Evolutionary conservation across 2,888 invertebrate genomes (phyloP).

Genomic region (Philereme transversata): DNA sequence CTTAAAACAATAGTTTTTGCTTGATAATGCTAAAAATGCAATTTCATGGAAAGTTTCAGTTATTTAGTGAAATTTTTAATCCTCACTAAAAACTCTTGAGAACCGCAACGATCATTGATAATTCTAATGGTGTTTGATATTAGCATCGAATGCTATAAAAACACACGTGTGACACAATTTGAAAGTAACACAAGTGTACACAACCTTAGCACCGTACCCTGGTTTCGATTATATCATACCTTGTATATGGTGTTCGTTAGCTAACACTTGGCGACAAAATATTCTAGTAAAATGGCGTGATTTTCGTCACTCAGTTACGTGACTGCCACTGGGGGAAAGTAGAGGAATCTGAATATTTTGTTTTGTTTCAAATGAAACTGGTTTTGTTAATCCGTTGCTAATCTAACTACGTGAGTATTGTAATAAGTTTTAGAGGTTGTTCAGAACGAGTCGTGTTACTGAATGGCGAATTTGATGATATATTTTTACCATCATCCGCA

Average conservation of each 20-base stretch:
- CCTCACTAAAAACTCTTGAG: background rate
- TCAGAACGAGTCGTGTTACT: background rate
- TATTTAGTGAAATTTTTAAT: too few species aligned
- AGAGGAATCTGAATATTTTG: slow-evolving; percentile 27
- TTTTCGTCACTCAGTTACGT: slow-evolving; percentile 58
- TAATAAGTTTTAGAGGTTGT: background rate
- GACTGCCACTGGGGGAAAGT: slow-evolving; percentile 50
- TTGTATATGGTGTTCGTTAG: slow-evolving; percentile 45
- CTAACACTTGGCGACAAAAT: slow-evolving; percentile 49
- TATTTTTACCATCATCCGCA: too few species aligned
- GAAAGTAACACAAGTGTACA: slow-evolving; percentile 30
- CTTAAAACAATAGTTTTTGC: too few species aligned
- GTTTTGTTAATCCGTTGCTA: slow-evolving; percentile 6
- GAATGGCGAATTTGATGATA: too few species aligned
- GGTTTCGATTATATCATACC: slow-evolving; percentile 54
- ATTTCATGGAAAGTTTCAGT: too few species aligned
- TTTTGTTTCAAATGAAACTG: slow-evolving; percentile 22
- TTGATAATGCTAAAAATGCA: too few species aligned
- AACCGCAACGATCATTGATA: slow-evolving; percentile 7
- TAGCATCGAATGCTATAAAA: slow-evolving; percentile 19
- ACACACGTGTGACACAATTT: slow-evolving; percentile 27
- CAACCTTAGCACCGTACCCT: slow-evolving; percentile 77
- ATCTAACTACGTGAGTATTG: background rate
- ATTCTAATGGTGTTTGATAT: slow-evolving; percentile 14
- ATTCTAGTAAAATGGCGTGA: slow-evolving; percentile 22